phyloP scores from a whole-genome alignment of 2,888 invertebrate genomes.

The Spatulosminthurus flaviceps region DNA sequence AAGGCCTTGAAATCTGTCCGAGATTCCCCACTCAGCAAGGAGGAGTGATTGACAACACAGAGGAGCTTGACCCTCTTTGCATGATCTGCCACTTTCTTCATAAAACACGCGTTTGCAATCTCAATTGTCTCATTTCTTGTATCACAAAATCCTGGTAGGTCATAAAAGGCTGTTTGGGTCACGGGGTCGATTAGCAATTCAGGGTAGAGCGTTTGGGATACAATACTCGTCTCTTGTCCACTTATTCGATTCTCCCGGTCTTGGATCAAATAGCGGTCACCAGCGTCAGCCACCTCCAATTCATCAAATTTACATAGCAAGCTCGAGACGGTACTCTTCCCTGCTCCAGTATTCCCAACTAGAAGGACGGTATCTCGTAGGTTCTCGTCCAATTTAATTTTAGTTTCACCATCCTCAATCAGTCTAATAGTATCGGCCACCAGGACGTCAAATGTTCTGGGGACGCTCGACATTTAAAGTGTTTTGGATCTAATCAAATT shows the following conservation, averaged over 20 bases:
- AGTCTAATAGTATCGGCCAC: too few relatives aligned
- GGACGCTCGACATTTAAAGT: too few relatives aligned
- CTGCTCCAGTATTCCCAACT: too few relatives aligned
- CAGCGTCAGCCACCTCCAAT: too few relatives aligned
- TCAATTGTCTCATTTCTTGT: conserved; percentile 62
- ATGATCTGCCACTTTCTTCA: conserved; percentile 64
- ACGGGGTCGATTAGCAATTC: conserved; percentile 28
- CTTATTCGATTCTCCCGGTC: background rate
- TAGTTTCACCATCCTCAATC: too few relatives aligned
- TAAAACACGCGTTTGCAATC: conserved; percentile 64
- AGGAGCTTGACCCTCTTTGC: conserved; percentile 62
- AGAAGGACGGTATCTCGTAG: too few relatives aligned
- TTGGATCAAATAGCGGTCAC: conserved; percentile 35
- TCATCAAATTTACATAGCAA: too few relatives aligned
- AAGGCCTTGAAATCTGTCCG: conserved; percentile 50
- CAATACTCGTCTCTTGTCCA: conserved; percentile 11
- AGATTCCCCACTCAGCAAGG: conserved; percentile 57
- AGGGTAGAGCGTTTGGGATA: conserved; percentile 42
- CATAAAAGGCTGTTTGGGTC: conserved; percentile 46
- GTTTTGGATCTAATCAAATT: too few relatives aligned
- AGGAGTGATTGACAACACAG: conserved; percentile 62
- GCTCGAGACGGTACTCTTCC: too few relatives aligned
- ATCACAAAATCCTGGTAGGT: conserved; percentile 58
- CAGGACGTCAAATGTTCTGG: too few relatives aligned
- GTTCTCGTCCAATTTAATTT: too few relatives aligned